Conservation (phyloP, 2,113 vertebrate genomes). For the Zapus hudsonius region DNA sequence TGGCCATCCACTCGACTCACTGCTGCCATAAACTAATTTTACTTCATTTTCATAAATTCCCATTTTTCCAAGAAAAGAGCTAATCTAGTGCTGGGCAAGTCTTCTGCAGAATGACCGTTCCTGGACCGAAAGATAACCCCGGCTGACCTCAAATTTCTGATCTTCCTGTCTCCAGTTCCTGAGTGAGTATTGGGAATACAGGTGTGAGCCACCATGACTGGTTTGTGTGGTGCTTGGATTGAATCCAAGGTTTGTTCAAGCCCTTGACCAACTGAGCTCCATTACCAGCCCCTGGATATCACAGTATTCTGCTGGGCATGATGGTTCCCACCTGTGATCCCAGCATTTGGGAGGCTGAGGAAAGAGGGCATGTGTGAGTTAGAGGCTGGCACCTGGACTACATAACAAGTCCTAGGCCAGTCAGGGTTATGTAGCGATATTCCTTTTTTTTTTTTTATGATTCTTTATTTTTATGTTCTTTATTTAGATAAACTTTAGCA, state of each 20-base stretch:
- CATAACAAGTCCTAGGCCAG: too few species aligned
- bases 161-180: too few species aligned
- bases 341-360: neutral
- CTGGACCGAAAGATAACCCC: neutral
- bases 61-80: slow-evolving; percentile 44
- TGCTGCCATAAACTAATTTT: slow-evolving; percentile 53
- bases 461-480: too few species aligned
- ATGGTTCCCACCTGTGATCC: neutral
- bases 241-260: neutral
- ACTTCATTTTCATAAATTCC: neutral
- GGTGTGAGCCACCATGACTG: neutral
- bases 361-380: neutral
- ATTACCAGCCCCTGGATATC: neutral
- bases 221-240: neutral
- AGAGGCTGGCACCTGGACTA: neutral
- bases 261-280: too few species aligned
- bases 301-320: neutral
- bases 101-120: slow-evolving; percentile 42
- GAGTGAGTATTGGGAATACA: neutral
- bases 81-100: slow-evolving; percentile 9
- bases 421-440: neutral
- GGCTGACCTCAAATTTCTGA: neutral
- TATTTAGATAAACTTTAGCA: too few species aligned
- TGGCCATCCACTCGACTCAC: slow-evolving; percentile 39
- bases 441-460: too few species aligned